These are phyloP conservation scores for Aphyosemion australe DNA, from an alignment of 2,113 vertebrate genomes.

Conservation along the genomic window DNA sequence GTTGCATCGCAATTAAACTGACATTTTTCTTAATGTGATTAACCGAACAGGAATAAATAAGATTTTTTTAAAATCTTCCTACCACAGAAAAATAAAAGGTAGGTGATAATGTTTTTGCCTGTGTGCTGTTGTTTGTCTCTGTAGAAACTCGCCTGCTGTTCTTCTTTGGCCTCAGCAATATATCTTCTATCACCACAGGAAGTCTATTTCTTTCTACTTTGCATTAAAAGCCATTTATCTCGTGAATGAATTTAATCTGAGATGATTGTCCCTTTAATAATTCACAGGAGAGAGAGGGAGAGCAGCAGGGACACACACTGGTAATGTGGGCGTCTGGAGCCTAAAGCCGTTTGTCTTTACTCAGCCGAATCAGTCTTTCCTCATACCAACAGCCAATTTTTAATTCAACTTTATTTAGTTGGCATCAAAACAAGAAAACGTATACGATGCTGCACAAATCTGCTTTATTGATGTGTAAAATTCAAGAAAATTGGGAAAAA, in stretches of 20 bases:
- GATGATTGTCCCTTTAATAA: constrained; percentile 60
- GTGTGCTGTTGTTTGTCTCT: no score
- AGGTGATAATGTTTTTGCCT: no score
- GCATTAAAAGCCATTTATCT: constrained; percentile 44
- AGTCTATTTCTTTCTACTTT: constrained; percentile 37
- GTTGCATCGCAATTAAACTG: no score
- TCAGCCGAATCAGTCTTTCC: not conserved
- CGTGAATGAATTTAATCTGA: constrained; percentile 48
- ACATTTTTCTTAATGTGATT: no score
- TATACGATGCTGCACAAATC: no score
- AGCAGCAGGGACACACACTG: not conserved
- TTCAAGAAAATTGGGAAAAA: no score
- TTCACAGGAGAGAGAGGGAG: constrained; percentile 36
- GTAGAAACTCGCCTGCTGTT: not conserved
- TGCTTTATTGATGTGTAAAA: no score
- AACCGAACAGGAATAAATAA: no score
- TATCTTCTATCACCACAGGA: constrained; percentile 14
- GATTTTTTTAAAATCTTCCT: no score
- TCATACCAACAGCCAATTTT: not conserved
- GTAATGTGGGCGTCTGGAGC: not conserved
- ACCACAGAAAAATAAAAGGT: no score
- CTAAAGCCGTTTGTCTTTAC: not conserved
- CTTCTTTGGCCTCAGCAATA: constrained; percentile 29
- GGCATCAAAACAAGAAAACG: no score
- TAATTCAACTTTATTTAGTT: not conserved